phyloP scores from a whole-genome alignment of 2,797 vertebrate genomes.

The Rhynchonycteris naso region DNA sequence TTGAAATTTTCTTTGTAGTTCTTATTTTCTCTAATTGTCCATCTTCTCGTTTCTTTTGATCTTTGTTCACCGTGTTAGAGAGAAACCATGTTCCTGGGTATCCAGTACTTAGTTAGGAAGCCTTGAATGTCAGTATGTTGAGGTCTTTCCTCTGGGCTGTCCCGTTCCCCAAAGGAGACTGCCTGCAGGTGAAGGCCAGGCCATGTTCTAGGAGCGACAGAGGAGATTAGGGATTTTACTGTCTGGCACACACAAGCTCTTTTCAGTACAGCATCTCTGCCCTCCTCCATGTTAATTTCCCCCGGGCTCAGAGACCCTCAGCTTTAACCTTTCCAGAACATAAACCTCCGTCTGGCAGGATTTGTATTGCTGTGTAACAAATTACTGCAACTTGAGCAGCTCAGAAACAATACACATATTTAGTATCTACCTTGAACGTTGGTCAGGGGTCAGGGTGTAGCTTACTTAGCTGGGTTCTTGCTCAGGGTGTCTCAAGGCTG shows the following conservation, averaged over 20 bases:
- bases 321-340: constrained; percentile 28
- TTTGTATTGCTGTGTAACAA: not conserved
- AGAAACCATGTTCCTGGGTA: not conserved
- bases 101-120: not conserved
- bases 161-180: not conserved
- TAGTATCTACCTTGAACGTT: not conserved
- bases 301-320: not conserved
- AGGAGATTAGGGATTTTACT: not conserved
- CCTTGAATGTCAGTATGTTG: not conserved
- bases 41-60: not conserved
- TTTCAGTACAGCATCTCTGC: not conserved
- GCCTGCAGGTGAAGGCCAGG: not conserved
- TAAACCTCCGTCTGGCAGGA: not conserved
- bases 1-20: not conserved
- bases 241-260: not conserved
- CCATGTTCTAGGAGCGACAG: not conserved
- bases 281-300: not conserved
- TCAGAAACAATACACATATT: not conserved
- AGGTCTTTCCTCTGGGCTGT: not conserved
- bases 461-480: not conserved
- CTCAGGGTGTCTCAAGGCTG: not conserved
- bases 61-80: not conserved
- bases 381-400: not conserved
- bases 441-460: not conserved
- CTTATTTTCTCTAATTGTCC: not conserved